Evolutionary conservation across 2,888 invertebrate genomes (phyloP).

Genomic region (Galerucella calmariensis): DNA sequence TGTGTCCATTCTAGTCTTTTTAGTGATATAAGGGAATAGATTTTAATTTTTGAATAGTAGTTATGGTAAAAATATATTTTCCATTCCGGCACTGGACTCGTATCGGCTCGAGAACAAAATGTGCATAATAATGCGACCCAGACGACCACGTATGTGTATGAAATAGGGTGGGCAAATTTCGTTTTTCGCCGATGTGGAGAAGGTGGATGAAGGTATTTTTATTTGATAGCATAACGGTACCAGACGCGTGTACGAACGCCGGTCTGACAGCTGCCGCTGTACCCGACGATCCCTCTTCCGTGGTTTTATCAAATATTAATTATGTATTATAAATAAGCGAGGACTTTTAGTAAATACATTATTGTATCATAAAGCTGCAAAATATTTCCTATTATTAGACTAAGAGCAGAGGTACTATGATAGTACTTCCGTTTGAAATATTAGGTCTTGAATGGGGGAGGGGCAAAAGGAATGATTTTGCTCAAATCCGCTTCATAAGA

Average conservation of each 20-base stretch:
- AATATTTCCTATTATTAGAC: not conserved
- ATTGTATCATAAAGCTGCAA: not conserved
- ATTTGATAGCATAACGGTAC: conserved; percentile 36
- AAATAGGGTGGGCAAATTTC: conserved; percentile 26
- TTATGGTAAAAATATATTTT: not conserved
- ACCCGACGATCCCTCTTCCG: not conserved
- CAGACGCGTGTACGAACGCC: conserved; percentile 37
- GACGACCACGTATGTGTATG: conserved; percentile 6
- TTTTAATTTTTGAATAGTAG: no score
- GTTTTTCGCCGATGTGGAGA: conserved; percentile 21
- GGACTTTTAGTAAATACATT: not conserved
- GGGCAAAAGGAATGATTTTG: no score
- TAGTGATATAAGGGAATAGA: no score
- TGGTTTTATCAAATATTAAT: not conserved
- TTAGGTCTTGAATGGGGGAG: no score
- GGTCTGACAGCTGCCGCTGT: conserved; percentile 22
- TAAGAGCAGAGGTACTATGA: no score
- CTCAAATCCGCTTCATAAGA: no score
- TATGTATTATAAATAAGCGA: not conserved
- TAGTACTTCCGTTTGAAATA: no score
- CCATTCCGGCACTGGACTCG: not conserved
- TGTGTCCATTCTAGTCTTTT: no score
- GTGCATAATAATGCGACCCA: conserved; percentile 24
- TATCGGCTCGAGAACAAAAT: conserved; percentile 4
- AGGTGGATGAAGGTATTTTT: conserved; percentile 33